Evolutionary conservation across 35 echinoderm and acorn worm genomes (phyloP), one percentile per base, ranked within the genome.

Genomic region (Holothuria glaberrima): DNA sequence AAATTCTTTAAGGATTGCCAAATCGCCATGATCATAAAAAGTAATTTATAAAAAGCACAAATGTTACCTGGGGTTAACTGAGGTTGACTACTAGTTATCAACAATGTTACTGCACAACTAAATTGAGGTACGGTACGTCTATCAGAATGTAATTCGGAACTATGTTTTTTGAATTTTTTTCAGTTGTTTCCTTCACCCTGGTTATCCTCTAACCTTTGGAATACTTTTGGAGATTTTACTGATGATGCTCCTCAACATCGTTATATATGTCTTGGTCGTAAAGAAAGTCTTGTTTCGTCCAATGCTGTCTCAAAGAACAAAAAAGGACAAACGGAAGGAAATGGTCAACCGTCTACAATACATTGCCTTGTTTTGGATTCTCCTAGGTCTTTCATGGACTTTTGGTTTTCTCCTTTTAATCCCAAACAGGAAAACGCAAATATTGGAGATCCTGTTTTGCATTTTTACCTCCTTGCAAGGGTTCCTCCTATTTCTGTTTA

Each of bases 111-210:
- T 46, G 10, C 44, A 46, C 4, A 33, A 71, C 22, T 0, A 19
- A 71, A n/a, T n/a, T n/a, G n/a, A n/a, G n/a, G n/a, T n/a, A n/a
- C n/a, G n/a, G n/a, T n/a, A n/a, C n/a, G n/a, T n/a, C n/a, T n/a
- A n/a, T n/a, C n/a, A n/a, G n/a, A n/a, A n/a, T n/a, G n/a, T n/a
- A n/a, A n/a, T n/a, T n/a, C n/a, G n/a, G n/a, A n/a, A 70, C 67
- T 27, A 26, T 28, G 12, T 45, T 26, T 6, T 25, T 52, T 81
- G 46, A 62, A 21, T 33, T 63, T 38, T 31, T 84, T 61, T 3
- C 34, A 84, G 80, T n/a, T 84, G 80, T 61, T 84, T 84, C 31
- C 9, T 84, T 6, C 80, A 48, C 61, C 54, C 52, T 33, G 80
- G 80, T 30, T n/a, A 22, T 18, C 12, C 24, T 24, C 80, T 84